Conservation (phyloP, 2,113 vertebrate species). For the Promerops cafer region DNA sequence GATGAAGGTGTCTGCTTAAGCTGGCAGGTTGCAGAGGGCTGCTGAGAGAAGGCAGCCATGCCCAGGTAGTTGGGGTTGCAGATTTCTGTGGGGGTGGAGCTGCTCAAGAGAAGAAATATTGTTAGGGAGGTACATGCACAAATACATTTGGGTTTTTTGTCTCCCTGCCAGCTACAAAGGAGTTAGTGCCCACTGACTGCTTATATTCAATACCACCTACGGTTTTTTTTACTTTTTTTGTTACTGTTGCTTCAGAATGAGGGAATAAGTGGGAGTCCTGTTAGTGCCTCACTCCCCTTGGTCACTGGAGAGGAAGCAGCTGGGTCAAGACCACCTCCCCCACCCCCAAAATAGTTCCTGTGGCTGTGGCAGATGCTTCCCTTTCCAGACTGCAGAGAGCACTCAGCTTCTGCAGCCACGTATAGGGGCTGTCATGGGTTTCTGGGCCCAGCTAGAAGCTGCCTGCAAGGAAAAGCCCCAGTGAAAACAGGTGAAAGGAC, state of each 20-base stretch:
- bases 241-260: neutral
- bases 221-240: neutral
- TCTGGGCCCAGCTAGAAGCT: neutral
- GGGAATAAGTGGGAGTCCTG: neutral
- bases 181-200: neutral
- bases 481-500: neutral
- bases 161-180: neutral
- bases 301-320: neutral
- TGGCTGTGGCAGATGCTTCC: neutral
- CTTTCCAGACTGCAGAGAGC: neutral
- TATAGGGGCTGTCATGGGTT: neutral
- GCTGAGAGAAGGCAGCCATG: constrained; percentile 58
- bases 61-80: constrained; percentile 86
- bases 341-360: neutral
- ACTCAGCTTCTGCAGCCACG: neutral
- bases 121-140: neutral
- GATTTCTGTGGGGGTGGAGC: constrained; percentile 72
- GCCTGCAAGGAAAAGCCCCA: neutral
- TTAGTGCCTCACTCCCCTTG: neutral
- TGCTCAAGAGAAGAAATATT: constrained; percentile 37
- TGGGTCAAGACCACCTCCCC: neutral
- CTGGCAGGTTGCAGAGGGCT: constrained; percentile 12
- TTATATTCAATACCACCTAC: neutral
- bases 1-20: constrained; percentile 70
- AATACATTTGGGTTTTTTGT: neutral